Conservation (phyloP, 1,140 invertebrate species). For the Diabrotica undecimpunctata region DNA sequence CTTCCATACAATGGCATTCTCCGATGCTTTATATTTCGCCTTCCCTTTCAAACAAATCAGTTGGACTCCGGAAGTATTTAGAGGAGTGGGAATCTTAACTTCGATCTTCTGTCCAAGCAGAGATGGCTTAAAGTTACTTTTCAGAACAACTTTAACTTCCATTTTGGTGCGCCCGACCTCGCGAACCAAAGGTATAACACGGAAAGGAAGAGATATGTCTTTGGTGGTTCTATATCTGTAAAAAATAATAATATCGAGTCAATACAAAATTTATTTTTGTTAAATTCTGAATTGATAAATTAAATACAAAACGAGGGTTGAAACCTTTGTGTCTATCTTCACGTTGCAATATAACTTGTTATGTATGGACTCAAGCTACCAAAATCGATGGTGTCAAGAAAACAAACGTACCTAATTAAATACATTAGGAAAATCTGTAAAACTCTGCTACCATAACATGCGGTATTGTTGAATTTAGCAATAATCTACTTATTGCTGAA, state of each 20-base stretch:
- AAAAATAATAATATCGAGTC: conserved; percentile 13
- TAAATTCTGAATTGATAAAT: too few species aligned
- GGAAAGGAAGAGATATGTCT: conserved; percentile 98
- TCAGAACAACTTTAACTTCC: conserved; percentile 99
- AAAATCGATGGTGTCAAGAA: too few species aligned
- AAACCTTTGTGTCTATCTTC: not conserved
- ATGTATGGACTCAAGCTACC: too few species aligned
- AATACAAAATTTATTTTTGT: too few species aligned
- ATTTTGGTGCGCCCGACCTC: conserved; percentile 98
- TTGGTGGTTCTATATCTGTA: conserved; percentile 97
- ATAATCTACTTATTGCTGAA: too few species aligned
- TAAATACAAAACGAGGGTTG: too few species aligned
- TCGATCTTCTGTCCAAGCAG: conserved; percentile 98
- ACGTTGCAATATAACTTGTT: not conserved
- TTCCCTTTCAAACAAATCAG: conserved; percentile 99
- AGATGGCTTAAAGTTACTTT: conserved; percentile 99
- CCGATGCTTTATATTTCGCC: conserved; percentile 99
- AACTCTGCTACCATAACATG: too few species aligned
- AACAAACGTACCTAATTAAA: too few species aligned
- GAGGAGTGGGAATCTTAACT: conserved; percentile 96
- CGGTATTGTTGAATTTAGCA: too few species aligned
- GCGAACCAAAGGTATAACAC: conserved; percentile 96
- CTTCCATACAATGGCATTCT: conserved; percentile 99
- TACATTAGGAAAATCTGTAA: too few species aligned
- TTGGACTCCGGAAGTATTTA: conserved; percentile 98